Evolutionary conservation across 2,113 vertebrate genomes (phyloP).

Genomic region (Psittacula cyanocephala): DNA sequence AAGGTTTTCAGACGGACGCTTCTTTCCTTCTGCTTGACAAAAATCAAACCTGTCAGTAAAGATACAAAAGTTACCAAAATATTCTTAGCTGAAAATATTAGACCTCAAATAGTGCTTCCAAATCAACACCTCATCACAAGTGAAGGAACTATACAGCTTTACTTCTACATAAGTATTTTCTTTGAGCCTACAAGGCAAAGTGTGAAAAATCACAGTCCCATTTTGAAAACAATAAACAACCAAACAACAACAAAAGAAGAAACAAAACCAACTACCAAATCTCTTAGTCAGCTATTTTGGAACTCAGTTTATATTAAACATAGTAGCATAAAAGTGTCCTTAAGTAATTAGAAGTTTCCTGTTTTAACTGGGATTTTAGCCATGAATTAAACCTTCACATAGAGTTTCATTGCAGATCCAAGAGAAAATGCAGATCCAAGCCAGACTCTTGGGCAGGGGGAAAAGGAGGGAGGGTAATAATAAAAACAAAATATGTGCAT

Average conservation of each 20-base stretch:
- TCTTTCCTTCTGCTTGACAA: conserved; percentile 88
- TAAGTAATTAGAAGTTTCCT: not conserved
- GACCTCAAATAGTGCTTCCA: not conserved
- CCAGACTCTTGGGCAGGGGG: not conserved
- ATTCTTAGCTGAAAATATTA: not conserved
- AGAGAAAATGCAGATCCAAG: not conserved
- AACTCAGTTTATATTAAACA: not conserved
- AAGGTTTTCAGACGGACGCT: conserved; percentile 95
- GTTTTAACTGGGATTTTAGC: not conserved
- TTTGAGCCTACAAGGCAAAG: not conserved
- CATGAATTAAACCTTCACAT: not conserved
- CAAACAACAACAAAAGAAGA: not conserved
- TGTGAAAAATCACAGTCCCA: not conserved
- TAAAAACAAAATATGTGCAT: not conserved
- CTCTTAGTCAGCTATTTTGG: not conserved
- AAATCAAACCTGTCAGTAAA: conserved; percentile 89
- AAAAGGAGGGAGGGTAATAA: not conserved
- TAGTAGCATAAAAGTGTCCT: not conserved
- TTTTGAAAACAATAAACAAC: not conserved
- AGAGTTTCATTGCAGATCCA: not conserved
- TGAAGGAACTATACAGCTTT: not conserved
- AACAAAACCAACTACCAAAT: not conserved
- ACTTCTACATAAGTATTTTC: not conserved
- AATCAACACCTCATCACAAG: not conserved
- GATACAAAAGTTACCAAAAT: not conserved